Percentiles rank a stretch among this genome's conserved stretches.
phyloP scores from a whole-genome alignment of 2,113 vertebrate genomes.

The Rhegmatorhina hoffmannsi region DNA sequence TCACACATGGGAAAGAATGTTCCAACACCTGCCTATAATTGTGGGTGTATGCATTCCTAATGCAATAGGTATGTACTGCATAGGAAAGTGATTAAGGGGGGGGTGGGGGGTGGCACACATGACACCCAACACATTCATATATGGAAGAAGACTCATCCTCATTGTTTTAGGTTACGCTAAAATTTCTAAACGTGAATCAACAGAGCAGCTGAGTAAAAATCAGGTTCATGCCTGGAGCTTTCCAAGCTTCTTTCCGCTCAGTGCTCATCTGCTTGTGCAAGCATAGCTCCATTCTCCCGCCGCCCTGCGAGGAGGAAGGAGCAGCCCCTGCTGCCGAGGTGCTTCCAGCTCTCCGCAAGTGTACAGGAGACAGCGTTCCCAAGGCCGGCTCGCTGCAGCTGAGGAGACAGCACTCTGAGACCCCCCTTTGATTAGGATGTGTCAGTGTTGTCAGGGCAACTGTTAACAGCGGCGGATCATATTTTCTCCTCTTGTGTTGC shows the following conservation, averaged over 20 bases:
- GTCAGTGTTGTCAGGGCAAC: constrained; percentile 88
- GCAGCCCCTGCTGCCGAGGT: constrained; percentile 33
- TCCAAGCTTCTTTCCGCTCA: neutral
- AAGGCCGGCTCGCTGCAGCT: constrained; percentile 36
- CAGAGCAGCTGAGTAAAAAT: neutral
- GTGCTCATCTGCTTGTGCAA: constrained; percentile 52
- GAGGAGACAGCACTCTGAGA: constrained; percentile 34
- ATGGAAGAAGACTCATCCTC: neutral
- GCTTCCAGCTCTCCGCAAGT: constrained; percentile 25
- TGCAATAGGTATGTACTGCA: constrained; percentile 10
- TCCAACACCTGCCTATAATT: neutral
- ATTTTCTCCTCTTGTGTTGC: constrained; percentile 73
- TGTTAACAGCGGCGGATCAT: constrained; percentile 74
- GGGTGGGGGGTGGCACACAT: neutral
- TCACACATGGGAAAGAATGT: neutral
- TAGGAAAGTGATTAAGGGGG: neutral
- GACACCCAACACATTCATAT: neutral
- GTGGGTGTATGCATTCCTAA: constrained; percentile 21
- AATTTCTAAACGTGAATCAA: neutral
- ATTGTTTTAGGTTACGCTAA: neutral
- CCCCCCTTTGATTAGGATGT: constrained; percentile 71
- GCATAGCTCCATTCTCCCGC: constrained; percentile 32
- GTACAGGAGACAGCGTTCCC: constrained; percentile 56
- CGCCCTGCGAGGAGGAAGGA: constrained; percentile 44
- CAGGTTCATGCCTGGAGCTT: neutral